Conservation (phyloP, 2,797 vertebrate genomes). For the Bovichtus diacanthus region DNA sequence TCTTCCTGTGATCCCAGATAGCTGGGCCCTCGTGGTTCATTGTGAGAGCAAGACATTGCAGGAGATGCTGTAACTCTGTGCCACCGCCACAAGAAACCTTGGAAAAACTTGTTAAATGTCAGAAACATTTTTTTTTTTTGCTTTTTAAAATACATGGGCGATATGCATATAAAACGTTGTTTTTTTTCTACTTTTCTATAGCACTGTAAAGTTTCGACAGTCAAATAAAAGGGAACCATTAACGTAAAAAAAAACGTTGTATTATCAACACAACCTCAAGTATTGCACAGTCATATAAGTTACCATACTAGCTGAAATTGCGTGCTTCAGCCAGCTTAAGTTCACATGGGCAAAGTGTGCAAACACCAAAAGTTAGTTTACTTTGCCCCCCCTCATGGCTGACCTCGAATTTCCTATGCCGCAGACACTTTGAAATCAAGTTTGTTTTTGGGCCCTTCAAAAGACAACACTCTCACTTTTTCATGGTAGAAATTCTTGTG, state of each 20-base stretch:
- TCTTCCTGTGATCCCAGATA: constrained; percentile 54
- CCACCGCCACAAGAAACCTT: not conserved
- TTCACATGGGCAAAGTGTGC: constrained; percentile 56
- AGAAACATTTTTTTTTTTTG: too few relatives aligned
- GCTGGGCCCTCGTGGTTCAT: constrained; percentile 38
- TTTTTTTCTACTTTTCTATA: not conserved
- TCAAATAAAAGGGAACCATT: not conserved
- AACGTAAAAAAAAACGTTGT: not conserved
- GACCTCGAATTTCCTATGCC: constrained; percentile 76
- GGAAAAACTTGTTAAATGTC: constrained; percentile 6
- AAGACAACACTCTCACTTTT: constrained; percentile 72
- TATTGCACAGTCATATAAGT: constrained; percentile 24
- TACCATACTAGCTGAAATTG: constrained; percentile 3
- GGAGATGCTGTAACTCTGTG: constrained; percentile 12
- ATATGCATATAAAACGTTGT: not conserved
- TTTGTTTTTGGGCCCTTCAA: constrained; percentile 76
- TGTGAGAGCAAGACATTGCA: constrained; percentile 30
- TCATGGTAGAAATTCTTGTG: constrained; percentile 50
- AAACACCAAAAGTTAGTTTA: constrained; percentile 54
- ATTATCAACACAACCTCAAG: constrained; percentile 5
- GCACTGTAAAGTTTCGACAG: not conserved
- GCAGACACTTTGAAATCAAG: constrained; percentile 77
- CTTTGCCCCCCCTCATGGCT: constrained; percentile 35
- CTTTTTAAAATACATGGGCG: not conserved
- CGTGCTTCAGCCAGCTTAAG: constrained; percentile 24